Evolutionary conservation across 1,140 invertebrate genomes (phyloP).

Genomic region (Lamellibrachia luymesi): DNA sequence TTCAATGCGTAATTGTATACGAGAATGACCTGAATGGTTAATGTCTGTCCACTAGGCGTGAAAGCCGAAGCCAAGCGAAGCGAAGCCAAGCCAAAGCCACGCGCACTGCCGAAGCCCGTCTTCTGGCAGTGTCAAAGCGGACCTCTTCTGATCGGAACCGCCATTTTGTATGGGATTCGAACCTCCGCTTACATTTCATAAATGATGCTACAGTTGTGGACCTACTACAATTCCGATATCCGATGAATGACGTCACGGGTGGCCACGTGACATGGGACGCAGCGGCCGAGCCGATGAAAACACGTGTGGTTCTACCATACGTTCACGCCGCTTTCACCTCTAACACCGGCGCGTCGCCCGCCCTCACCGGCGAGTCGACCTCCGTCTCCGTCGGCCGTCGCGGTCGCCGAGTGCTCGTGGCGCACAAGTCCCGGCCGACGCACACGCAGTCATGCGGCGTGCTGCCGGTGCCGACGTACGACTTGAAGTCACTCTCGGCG

Average conservation of each 20-base stretch:
- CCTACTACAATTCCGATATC: neutral
- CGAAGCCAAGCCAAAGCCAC: too few species aligned
- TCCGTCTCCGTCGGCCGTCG: neutral
- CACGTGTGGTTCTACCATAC: neutral
- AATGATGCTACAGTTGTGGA: neutral
- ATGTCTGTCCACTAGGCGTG: neutral
- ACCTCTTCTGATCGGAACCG: neutral
- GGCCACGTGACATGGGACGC: neutral
- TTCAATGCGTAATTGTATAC: neutral
- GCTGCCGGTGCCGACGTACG: neutral
- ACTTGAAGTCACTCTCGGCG: constrained; percentile 8
- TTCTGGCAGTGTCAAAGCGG: neutral
- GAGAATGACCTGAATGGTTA: neutral
- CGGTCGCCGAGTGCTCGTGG: neutral
- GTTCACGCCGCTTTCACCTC: neutral
- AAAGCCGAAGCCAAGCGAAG: neutral
- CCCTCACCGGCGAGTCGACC: neutral
- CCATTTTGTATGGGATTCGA: neutral
- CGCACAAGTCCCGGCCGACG: neutral
- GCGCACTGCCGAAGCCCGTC: neutral
- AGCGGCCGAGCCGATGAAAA: neutral
- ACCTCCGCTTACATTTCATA: neutral
- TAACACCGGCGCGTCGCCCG: neutral
- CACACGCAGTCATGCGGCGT: neutral
- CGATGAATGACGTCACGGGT: neutral